Evolutionary conservation across 2,797 vertebrate genomes (phyloP), one percentile per base, ranked within the genome.

Genomic region (Dryobates pubescens): DNA sequence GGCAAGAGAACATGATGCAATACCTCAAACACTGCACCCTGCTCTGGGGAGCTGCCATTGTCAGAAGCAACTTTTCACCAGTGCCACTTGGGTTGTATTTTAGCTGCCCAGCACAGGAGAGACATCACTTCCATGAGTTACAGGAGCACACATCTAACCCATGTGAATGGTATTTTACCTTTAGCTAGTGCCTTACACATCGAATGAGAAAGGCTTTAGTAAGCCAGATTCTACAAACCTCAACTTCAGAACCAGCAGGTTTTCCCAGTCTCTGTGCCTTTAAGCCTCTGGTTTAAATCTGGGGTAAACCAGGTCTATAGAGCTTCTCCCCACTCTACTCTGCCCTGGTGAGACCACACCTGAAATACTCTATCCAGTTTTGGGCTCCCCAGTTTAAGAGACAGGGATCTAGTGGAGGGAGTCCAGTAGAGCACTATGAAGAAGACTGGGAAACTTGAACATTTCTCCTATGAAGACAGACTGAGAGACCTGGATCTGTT

Each of bases 211-310:
- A 70, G 13, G 24, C 20, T 56, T 73, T 22, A 76, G 64, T 58
- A 80, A 92, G 58, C 27, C 64, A 81, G 34, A 75, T 53, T 49
- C 75, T 89, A 91, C 34, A 84, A 43, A 63, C 32, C 59, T 82
- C 67, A 53, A 45, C 51, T 34, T 80, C 78, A 81, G 62, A 92
- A 45, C 57, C 82, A 85, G 75, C 68, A 86, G 62, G 53, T 78
- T 92, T 20, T 57, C 73, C 61, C 64, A 81, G 26, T 30, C 61
- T 75, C 38, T 11, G 27, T 75, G 67, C 41, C 26, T 51, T 61
- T 90, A 62, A 56, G 22, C 14, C 57, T 90, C 27, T 8, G 4
- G 38, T 36, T 85, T 91, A 41, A 82, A 90, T 80, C 15, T 26
- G 72, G 62, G 61, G 22, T 65, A 81, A 81, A 49, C 47, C 20